A percentile compares a stretch with the other conserved stretches of the same genome.
Conservation (phyloP, 2,113 vertebrate genomes). For the Micronycteris hirsuta region DNA sequence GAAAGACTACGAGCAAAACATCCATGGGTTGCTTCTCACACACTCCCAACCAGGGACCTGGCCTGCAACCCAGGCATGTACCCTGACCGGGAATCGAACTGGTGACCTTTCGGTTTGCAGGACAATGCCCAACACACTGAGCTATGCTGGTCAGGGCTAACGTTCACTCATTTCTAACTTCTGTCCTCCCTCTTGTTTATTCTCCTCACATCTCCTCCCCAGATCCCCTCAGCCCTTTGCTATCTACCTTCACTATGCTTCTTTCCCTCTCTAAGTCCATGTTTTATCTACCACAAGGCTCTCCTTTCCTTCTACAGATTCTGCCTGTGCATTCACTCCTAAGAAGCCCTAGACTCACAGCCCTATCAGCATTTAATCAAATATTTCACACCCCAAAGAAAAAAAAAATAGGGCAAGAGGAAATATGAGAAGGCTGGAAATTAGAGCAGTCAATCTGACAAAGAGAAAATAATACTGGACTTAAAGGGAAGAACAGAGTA, state of each 20-base stretch:
- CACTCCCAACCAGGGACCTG: no score
- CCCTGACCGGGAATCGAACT: no score
- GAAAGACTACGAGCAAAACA: no score
- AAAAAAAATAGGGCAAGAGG: constrained; percentile 4
- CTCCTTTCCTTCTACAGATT: background rate
- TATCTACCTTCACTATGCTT: background rate
- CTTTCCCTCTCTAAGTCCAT: background rate
- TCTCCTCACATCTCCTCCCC: background rate
- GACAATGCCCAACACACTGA: background rate
- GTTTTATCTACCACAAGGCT: background rate
- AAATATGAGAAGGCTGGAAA: constrained; percentile 28
- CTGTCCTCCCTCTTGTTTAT: background rate
- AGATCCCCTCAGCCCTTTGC: background rate
- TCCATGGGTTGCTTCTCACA: no score
- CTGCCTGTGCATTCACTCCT: background rate
- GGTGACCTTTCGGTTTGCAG: no score
- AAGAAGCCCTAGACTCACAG: background rate
- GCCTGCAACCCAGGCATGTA: no score
- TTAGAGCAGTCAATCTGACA: background rate
- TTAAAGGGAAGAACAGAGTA: background rate
- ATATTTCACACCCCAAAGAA: constrained; percentile 15
- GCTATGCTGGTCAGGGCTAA: background rate
- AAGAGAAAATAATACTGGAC: background rate
- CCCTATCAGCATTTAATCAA: background rate
- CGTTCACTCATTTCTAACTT: background rate